Evolutionary conservation across 2,888 invertebrate genomes (phyloP).

Genomic region (Chrysodeixis includens): DNA sequence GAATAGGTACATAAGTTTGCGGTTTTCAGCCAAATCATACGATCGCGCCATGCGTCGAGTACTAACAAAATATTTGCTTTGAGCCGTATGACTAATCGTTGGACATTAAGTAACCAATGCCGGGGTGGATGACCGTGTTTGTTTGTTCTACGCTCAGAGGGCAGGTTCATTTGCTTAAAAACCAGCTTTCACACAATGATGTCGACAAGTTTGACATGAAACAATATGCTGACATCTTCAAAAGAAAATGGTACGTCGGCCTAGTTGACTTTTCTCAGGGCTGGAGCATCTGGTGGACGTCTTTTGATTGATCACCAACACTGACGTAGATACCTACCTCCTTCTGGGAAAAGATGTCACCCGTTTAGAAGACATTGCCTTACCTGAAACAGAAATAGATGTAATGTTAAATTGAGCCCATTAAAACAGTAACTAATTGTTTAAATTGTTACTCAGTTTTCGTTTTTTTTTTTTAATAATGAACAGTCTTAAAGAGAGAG

Average conservation of each 20-base stretch:
- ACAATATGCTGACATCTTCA: slow-evolving; percentile 52
- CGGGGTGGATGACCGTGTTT: slow-evolving; percentile 83
- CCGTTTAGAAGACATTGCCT: slow-evolving; percentile 87
- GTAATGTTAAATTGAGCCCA: slow-evolving; percentile 53
- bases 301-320: slow-evolving; percentile 71
- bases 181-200: slow-evolving; percentile 56
- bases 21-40: slow-evolving; percentile 70
- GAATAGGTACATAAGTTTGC: slow-evolving; percentile 62
- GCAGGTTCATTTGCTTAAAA: slow-evolving; percentile 76
- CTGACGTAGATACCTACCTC: slow-evolving; percentile 75
- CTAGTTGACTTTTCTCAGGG: slow-evolving; percentile 60
- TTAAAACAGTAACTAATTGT: slow-evolving; percentile 10
- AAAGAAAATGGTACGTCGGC: slow-evolving; percentile 69
- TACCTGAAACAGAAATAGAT: slow-evolving; percentile 84
- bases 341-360: slow-evolving; percentile 76
- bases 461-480: slow-evolving; percentile 31
- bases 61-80: slow-evolving; percentile 78
- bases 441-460: slow-evolving; percentile 40
- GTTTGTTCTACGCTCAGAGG: slow-evolving; percentile 75
- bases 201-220: slow-evolving; percentile 64
- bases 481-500: slow-evolving; percentile 11
- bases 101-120: slow-evolving; percentile 83
- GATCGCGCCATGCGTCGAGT: slow-evolving; percentile 69
- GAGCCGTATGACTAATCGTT: slow-evolving; percentile 79
- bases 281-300: slow-evolving; percentile 40